A percentile compares a stretch with the other conserved stretches of the same genome.
Conservation (phyloP, 2,113 vertebrate genomes). For the Centropus bengalensis region DNA sequence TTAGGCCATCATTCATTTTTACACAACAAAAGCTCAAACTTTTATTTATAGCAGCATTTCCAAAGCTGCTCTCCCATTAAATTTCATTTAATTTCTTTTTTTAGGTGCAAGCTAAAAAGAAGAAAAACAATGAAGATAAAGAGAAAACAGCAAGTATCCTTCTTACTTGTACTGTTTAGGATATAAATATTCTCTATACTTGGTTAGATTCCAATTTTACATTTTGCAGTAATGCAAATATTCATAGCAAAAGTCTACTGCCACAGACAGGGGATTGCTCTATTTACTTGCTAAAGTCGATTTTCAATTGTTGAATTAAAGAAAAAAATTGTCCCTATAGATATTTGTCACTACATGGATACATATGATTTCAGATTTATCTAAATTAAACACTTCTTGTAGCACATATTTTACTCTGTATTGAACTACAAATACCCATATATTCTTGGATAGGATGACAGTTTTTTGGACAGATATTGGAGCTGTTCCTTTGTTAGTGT, state of each 20-base stretch:
- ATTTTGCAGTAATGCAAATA: background rate
- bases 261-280: background rate
- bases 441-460: background rate
- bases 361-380: background rate
- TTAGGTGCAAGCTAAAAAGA: slow-evolving; percentile 89
- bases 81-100: background rate
- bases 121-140: slow-evolving; percentile 88
- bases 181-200: background rate
- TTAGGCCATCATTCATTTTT: background rate
- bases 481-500: background rate
- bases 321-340: background rate
- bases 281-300: background rate
- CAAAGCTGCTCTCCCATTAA: background rate
- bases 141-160: slow-evolving; percentile 84
- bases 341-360: background rate
- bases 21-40: background rate
- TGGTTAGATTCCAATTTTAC: background rate
- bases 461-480: background rate
- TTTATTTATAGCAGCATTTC: background rate
- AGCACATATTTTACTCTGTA: background rate
- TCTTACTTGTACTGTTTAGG: background rate
- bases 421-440: background rate
- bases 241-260: background rate
- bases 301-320: background rate
- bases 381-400: background rate